A percentile compares a stretch with the other conserved stretches of the same genome.
Conservation (phyloP, 2,888 invertebrate species). For the Dolichomitus sp. region DNA sequence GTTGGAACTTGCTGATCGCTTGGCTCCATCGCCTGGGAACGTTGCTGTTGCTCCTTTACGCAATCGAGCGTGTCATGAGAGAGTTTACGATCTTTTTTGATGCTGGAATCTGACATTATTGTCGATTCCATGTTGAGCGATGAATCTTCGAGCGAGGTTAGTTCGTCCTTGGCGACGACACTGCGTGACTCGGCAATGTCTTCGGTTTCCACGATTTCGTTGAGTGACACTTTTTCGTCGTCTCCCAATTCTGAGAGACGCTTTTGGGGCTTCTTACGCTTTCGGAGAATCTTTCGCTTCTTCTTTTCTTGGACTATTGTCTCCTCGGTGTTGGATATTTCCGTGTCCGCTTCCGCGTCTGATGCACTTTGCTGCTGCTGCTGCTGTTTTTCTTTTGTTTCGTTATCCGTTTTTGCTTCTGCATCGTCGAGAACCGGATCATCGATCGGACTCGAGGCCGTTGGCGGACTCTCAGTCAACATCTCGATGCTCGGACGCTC, state of each 20-base stretch:
- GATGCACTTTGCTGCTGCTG: conserved; percentile 78
- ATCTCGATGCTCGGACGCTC: conserved; percentile 71
- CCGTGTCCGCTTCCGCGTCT: conserved; percentile 86
- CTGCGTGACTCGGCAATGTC: conserved; percentile 72
- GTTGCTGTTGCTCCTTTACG: conserved; percentile 78
- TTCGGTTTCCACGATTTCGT: conserved; percentile 74
- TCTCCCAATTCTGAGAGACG: conserved; percentile 71
- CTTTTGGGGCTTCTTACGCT: conserved; percentile 88
- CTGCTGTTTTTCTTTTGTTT: conserved; percentile 53
- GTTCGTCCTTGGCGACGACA: conserved; percentile 71
- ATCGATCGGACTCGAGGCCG: conserved; percentile 60
- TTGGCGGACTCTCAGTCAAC: conserved; percentile 62
- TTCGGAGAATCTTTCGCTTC: conserved; percentile 89
- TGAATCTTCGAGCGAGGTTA: conserved; percentile 65
- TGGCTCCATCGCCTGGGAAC: conserved; percentile 79
- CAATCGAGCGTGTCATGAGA: conserved; percentile 78
- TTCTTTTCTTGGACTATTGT: conserved; percentile 87
- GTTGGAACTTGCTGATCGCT: conserved; percentile 81
- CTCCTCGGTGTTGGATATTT: conserved; percentile 87
- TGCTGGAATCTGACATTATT: conserved; percentile 63
- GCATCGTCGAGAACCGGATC: conserved; percentile 58
- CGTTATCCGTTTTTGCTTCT: conserved; percentile 57
- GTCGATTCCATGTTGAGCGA: conserved; percentile 61
- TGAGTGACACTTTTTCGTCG: conserved; percentile 72
- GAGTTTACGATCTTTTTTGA: conserved; percentile 68